Evolutionary conservation across 1,140 invertebrate genomes (phyloP), one percentile per base, ranked within the genome.

Genomic region (Drosophila sturtevanti): DNA sequence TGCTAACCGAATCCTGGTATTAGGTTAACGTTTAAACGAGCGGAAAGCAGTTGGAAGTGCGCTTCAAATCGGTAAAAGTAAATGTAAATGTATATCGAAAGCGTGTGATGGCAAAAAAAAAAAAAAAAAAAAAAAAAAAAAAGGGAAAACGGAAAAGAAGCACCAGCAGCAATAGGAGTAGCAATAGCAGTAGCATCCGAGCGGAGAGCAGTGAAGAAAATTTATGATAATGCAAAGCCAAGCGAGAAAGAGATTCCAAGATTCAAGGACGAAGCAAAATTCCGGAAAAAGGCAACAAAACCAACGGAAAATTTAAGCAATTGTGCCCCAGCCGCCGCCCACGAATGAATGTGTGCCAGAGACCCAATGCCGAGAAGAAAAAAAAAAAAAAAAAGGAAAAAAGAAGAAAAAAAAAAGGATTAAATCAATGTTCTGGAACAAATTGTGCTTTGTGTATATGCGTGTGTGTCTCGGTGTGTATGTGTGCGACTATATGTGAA

Each of bases 381-480:
- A 24, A 0, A 24, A 24, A 24, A 24, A 24, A 31, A 7, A 31
- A 7, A 31, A 31, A 6, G 75, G 51, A 77, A 77, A 77, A 77
- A 77, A 74, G 75, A 77, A n/a, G n/a, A 31, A 31, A 6, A 75
- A 58, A 77, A 77, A 77, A 77, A 77, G 75, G 75, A 77, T 77
- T 77, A 77, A 77, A 77, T 77, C 75, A 77, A 77, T 77, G 75
- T 77, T 77, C 60, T 77, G 75, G 75, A 77, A 77, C 72, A 75
- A 75, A 75, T 75, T 75, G 72, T 34, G 72, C 51, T 75, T 75
- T 63, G 58, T 74, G 64, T 71, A 18, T 18, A 7, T 48, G 16
- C 11, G 54, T 22, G 11, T 51, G 44, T 52, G 34, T 63, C 31
- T 63, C 14, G 62, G 22, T 54, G 59, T 38, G 37, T 48, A 18